Percentiles rank a stretch among this genome's conserved stretches.
Conservation (phyloP, 2,888 invertebrate species). For the Coenonympha glycerion region DNA sequence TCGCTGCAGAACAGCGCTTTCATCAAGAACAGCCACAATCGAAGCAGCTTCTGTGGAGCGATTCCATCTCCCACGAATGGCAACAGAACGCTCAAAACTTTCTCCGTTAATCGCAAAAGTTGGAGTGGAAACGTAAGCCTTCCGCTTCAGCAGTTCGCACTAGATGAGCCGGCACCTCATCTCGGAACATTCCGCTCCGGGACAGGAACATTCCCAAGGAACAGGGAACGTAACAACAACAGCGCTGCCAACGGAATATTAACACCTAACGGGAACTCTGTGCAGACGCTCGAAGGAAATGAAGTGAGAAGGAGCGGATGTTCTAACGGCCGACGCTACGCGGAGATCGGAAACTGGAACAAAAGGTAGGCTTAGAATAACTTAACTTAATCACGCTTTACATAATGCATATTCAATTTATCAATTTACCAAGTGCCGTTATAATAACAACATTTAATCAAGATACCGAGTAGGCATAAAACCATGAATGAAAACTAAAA, state of each 20-base stretch:
- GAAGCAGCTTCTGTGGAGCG: conserved; percentile 73
- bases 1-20: conserved; percentile 66
- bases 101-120: conserved; percentile 71
- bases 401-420: conserved; percentile 4
- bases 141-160: conserved; percentile 66
- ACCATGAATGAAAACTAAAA: not conserved
- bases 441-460: not conserved
- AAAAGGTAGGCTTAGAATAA: conserved; percentile 62
- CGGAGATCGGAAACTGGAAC: conserved; percentile 77
- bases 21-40: conserved; percentile 72
- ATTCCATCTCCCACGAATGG: conserved; percentile 62
- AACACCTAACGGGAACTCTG: conserved; percentile 71
- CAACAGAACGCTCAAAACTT: conserved; percentile 70
- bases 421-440: not conserved
- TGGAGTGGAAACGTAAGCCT: conserved; percentile 74
- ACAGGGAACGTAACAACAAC: conserved; percentile 71
- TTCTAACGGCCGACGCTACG: conserved; percentile 74
- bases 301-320: conserved; percentile 72
- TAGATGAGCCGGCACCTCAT: conserved; percentile 61
- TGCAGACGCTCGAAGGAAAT: conserved; percentile 70
- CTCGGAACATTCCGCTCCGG: conserved; percentile 70
- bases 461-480: not conserved
- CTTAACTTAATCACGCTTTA: not conserved
- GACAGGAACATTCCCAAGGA: conserved; percentile 71
- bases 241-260: conserved; percentile 65